Percentiles rank a stretch among this genome's conserved stretches.
Evolutionary conservation across 2,113 vertebrate genomes (phyloP).

Genomic region (Grantiella picta): DNA sequence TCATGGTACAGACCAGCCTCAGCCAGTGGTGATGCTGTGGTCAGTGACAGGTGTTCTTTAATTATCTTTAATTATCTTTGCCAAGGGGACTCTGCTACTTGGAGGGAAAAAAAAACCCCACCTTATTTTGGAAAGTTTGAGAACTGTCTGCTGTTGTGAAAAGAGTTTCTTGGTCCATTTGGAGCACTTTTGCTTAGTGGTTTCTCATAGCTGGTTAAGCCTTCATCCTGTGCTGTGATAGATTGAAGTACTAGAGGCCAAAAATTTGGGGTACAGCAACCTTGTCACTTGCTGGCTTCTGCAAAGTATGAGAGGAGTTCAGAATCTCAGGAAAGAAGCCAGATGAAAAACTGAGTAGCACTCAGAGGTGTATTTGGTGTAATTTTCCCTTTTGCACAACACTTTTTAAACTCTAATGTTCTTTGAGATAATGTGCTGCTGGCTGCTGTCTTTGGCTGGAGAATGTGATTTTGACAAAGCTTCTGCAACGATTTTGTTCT

Average conservation of each 20-base stretch:
- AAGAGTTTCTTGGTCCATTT: not conserved
- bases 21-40: not conserved
- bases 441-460: not conserved
- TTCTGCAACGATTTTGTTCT: not conserved
- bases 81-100: not conserved
- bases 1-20: not conserved
- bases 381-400: not conserved
- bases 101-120: rapidly evolving
- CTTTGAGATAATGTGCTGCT: not conserved
- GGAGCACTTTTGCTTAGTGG: not conserved
- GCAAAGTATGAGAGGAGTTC: not conserved
- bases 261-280: not conserved
- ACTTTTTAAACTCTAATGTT: not conserved
- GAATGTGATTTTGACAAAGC: not conserved
- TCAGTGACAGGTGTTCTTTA: not conserved
- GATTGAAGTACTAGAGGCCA: not conserved
- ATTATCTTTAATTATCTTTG: not conserved
- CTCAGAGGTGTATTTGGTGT: not conserved
- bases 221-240: not conserved
- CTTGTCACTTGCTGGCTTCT: not conserved
- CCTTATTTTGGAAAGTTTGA: not conserved
- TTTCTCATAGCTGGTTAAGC: not conserved
- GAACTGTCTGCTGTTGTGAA: not conserved
- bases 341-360: not conserved
- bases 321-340: not conserved